phyloP scores from a whole-genome alignment of 2,888 invertebrate genomes.

The Nomada flava region DNA sequence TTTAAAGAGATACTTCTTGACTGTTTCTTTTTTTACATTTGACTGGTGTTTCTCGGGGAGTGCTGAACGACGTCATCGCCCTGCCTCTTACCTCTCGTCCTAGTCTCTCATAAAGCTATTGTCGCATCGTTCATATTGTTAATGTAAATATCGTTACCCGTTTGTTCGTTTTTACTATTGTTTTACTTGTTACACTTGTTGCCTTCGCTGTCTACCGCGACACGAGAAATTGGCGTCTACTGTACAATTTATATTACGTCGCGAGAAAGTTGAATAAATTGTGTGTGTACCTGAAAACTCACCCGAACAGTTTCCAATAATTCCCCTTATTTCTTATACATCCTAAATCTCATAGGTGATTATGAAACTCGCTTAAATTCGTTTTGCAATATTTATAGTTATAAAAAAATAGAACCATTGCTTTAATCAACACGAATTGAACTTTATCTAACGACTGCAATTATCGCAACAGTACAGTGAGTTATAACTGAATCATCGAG shows the following conservation, averaged over 20 bases:
- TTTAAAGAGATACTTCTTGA: not conserved
- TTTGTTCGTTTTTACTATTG: slow-evolving; percentile 29
- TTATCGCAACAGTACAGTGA: too few species aligned
- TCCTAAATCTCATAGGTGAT: too few species aligned
- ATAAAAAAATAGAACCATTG: too few species aligned
- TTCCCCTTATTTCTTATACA: not conserved
- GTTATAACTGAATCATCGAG: too few species aligned
- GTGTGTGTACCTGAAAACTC: slow-evolving; percentile 56
- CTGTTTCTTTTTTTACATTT: not conserved
- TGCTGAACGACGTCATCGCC: slow-evolving; percentile 30
- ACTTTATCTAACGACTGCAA: too few species aligned
- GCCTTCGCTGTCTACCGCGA: slow-evolving; percentile 30
- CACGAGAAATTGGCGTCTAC: slow-evolving; percentile 27
- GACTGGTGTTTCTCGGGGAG: slow-evolving; percentile 46
- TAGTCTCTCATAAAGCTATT: slow-evolving; percentile 58
- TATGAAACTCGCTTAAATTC: too few species aligned
- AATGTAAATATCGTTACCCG: slow-evolving; percentile 63
- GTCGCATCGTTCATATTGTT: slow-evolving; percentile 42
- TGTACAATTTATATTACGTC: slow-evolving; percentile 38
- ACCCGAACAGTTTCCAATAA: not conserved
- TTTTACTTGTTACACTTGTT: slow-evolving; percentile 43
- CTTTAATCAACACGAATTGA: too few species aligned
- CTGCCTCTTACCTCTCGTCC: slow-evolving; percentile 66
- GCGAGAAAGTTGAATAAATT: slow-evolving; percentile 56
- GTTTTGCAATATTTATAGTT: too few species aligned